Evolutionary conservation across 2,888 invertebrate species (phyloP), one percentile per base, ranked within the genome.

Genomic region (Brachyptera risi): DNA sequence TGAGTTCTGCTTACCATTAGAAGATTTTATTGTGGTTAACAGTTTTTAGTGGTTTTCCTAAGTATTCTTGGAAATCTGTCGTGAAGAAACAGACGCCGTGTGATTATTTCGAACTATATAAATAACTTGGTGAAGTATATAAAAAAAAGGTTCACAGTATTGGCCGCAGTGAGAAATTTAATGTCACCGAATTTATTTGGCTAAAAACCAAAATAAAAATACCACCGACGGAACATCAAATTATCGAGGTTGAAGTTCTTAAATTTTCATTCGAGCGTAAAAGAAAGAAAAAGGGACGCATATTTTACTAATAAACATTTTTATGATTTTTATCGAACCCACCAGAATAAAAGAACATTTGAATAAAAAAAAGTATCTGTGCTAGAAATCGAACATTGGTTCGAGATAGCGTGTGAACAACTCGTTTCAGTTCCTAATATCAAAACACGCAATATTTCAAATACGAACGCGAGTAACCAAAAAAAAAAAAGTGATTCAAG

Each of bases 121-220:
- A 54, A 54, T 54, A 54, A 21, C 24, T 54, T 54, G 19, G 11
- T 31, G 31, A 31, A 7, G 31, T 21, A 37, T 7, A 54, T 7
- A 40, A 40, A n/a, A 40, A 37, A 54, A 54, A 54, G 19, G 15
- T 11, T 17, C 23, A 13, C 13, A 37, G 31, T 31, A 31, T 31
- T 51, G 51, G 31, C 51, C 17, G 5, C 17, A 19, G 38, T 15
- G 54, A 44, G 11, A 44, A 17, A 44, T 19, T 5, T 19, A 11
- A n/a, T 54, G 54, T 54, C 54, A 47, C 35, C 37, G 19, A 54
- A 27, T 37, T 35, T 54, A 38, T 19, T 54, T 54, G 54, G 54
- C 54, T 3, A 23, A 21, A 35, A 35, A 54, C 54, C 54, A 54
- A 54, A 54, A 54, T 54, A 54, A 54, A 54, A 54, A 54, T 54